Percentiles rank a stretch among this genome's conserved stretches.
Evolutionary conservation across 2,113 vertebrate genomes (phyloP).

Genomic region (Ameiurus melas): DNA sequence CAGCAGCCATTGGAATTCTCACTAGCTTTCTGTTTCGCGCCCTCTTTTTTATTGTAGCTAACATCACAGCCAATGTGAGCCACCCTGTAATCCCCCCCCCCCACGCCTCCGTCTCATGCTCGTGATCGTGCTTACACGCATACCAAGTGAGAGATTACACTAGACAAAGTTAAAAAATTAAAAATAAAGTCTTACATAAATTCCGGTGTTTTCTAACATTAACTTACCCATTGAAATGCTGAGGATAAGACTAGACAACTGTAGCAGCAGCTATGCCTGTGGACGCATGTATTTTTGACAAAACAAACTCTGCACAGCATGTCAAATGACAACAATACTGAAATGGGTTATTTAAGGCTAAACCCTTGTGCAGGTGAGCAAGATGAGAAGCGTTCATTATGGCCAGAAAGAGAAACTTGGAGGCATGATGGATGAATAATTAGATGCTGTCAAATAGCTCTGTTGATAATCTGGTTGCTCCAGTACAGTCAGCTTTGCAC

Average conservation of each 20-base stretch:
- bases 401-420: not conserved
- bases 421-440: not conserved
- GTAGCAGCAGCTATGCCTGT: slow-evolving; percentile 17
- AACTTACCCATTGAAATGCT: not conserved
- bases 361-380: not conserved
- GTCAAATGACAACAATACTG: slow-evolving; percentile 10
- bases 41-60: not conserved
- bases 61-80: slow-evolving; percentile 24
- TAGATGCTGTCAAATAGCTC: not conserved
- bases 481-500: not conserved
- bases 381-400: not conserved
- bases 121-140: slow-evolving; percentile 1
- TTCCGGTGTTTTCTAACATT: slow-evolving; percentile 29
- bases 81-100: too few species aligned
- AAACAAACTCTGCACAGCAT: slow-evolving; percentile 39
- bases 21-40: slow-evolving; percentile 3
- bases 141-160: slow-evolving; percentile 18
- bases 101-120: too few species aligned
- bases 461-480: slow-evolving; percentile 2
- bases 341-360: slow-evolving; percentile 21
- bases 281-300: slow-evolving; percentile 29
- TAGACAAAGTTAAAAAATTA: slow-evolving; percentile 31
- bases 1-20: slow-evolving; percentile 29
- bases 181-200: slow-evolving; percentile 35
- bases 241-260: slow-evolving; percentile 4